phyloP scores from a whole-genome alignment of 2,888 invertebrate species.

The Ecdyonurus torrentis region DNA sequence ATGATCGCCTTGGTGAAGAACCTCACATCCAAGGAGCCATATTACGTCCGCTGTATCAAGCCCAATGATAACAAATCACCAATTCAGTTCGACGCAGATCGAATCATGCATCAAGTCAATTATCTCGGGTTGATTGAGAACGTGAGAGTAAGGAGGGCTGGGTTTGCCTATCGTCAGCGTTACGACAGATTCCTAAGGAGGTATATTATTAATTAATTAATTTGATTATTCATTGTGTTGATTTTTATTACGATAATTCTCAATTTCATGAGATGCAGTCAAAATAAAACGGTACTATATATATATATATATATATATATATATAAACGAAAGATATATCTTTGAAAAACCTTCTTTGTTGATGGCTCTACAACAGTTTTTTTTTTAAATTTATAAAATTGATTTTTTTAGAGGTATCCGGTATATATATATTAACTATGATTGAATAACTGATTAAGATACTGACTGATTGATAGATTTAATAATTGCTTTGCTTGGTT shows the following conservation, averaged over 20 bases:
- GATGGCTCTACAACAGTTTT: too few relatives aligned
- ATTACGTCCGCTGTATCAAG: constrained; percentile 94
- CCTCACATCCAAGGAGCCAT: constrained; percentile 81
- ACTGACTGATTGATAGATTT: too few relatives aligned
- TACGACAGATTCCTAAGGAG: constrained; percentile 84
- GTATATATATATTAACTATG: too few relatives aligned
- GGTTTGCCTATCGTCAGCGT: constrained; percentile 89
- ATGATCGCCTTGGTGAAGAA: constrained; percentile 82
- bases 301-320: too few relatives aligned
- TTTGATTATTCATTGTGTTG: background rate
- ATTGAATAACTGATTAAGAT: too few relatives aligned
- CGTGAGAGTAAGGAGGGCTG: constrained; percentile 86
- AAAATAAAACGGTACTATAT: too few relatives aligned
- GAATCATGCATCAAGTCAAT: constrained; percentile 54
- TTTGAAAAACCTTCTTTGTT: too few relatives aligned
- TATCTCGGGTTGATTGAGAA: constrained; percentile 92
- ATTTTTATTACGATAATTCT: background rate
- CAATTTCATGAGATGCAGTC: background rate
- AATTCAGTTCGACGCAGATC: constrained; percentile 65
- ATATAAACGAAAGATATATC: too few relatives aligned
- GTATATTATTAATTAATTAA: constrained; percentile 22
- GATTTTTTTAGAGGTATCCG: too few relatives aligned
- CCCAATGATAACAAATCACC: constrained; percentile 91
- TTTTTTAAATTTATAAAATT: too few relatives aligned
- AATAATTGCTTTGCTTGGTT: too few relatives aligned